Percentiles rank a stretch among this genome's conserved stretches.
Conservation (phyloP, 2,797 vertebrate species). For the Lateolabrax maculatus region DNA sequence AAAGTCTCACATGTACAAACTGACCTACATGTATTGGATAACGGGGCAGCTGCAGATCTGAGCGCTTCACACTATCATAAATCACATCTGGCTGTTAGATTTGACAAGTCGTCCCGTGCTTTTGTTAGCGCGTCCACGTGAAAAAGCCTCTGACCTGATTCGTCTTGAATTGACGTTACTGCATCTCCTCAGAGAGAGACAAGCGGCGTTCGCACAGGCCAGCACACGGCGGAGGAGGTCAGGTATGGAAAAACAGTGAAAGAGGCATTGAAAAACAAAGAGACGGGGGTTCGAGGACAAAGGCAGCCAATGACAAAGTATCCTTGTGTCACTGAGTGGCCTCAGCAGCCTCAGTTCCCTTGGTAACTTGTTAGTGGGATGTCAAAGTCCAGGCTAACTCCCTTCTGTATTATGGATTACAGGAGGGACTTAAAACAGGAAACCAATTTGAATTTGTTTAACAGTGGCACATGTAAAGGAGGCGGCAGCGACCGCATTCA, state of each 20-base stretch:
- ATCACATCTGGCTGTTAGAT: conserved; percentile 13
- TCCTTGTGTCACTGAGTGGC: conserved; percentile 17
- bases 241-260: not conserved
- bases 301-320: conserved; percentile 32
- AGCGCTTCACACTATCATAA: conserved; percentile 8
- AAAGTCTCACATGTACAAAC: conserved; percentile 1
- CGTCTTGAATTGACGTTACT: not conserved
- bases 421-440: conserved; percentile 36
- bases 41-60: not conserved
- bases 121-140: not conserved
- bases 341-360: conserved; percentile 54
- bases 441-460: conserved; percentile 65
- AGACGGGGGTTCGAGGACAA: conserved; percentile 12
- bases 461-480: conserved; percentile 40
- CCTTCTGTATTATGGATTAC: conserved; percentile 25
- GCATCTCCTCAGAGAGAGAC: conserved; percentile 8
- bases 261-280: not conserved
- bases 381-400: conserved; percentile 36
- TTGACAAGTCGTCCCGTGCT: conserved; percentile 9
- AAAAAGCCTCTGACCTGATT: conserved; percentile 17
- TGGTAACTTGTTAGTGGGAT: conserved; percentile 68
- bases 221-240: not conserved
- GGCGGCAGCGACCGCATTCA: conserved; percentile 9
- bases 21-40: conserved; percentile 32
- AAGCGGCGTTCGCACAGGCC: not conserved